phyloP scores from a whole-genome alignment of 2,797 vertebrate genomes.

The Cryptoblepharus egeriae region DNA sequence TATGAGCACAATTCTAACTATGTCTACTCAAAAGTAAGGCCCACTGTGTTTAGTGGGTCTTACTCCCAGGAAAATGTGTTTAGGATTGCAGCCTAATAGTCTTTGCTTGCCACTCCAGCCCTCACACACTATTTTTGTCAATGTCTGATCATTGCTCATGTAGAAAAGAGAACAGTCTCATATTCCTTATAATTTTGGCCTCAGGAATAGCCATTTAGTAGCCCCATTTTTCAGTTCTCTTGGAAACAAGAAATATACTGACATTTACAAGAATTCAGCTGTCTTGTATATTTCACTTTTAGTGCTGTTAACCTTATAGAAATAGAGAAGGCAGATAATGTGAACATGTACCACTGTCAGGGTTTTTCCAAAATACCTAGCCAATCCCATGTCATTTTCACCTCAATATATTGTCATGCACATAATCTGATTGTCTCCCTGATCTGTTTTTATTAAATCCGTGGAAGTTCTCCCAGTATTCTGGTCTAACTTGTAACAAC shows the following conservation, averaged over 20 bases:
- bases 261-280: conserved; percentile 36
- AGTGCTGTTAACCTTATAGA: conserved; percentile 19
- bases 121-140: too few species aligned
- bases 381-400: not conserved
- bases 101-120: too few species aligned
- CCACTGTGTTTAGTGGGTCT: too few species aligned
- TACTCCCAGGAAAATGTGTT: too few species aligned
- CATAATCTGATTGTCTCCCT: conserved; percentile 9
- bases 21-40: too few species aligned
- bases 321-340: conserved; percentile 23
- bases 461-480: not conserved
- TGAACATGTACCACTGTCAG: not conserved
- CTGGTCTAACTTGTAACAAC: not conserved
- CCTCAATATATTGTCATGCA: not conserved
- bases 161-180: not conserved
- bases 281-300: conserved; percentile 40
- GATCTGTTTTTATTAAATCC: not conserved
- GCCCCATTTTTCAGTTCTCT: conserved; percentile 52
- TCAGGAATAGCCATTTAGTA: conserved; percentile 21
- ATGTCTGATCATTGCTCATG: too few species aligned
- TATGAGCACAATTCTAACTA: too few species aligned
- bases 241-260: conserved; percentile 20
- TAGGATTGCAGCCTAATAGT: too few species aligned
- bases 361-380: conserved; percentile 27
- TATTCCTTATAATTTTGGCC: not conserved